Conservation (phyloP, 1,140 invertebrate genomes). For the Drosophila azteca region DNA sequence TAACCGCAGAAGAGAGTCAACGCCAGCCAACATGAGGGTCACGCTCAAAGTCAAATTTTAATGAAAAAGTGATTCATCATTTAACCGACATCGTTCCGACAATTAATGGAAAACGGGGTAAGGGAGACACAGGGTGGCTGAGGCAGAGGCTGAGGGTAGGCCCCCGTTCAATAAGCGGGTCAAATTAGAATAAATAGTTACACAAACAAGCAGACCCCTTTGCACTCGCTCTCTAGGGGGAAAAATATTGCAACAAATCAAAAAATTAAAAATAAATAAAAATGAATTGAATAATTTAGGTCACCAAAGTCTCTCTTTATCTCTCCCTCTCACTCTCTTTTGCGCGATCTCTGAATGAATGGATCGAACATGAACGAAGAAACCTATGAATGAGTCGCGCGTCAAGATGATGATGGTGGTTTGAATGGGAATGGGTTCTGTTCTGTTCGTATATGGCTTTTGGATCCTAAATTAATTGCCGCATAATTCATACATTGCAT, state of each 20-base stretch:
- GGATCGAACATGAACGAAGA: slow-evolving; percentile 23
- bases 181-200: slow-evolving; percentile 83
- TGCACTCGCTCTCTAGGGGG: slow-evolving; percentile 19
- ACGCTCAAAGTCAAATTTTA: slow-evolving; percentile 80
- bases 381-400: slow-evolving; percentile 34
- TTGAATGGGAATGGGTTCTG: slow-evolving; percentile 16
- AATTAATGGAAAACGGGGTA: slow-evolving; percentile 69
- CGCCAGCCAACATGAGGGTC: slow-evolving; percentile 66
- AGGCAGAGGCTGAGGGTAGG: slow-evolving; percentile 10
- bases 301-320: slow-evolving; percentile 53
- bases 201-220: slow-evolving; percentile 79
- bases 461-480: slow-evolving; percentile 67
- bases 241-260: slow-evolving; percentile 78
- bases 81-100: slow-evolving; percentile 66
- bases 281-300: slow-evolving; percentile 83
- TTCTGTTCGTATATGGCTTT: slow-evolving; percentile 31
- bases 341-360: slow-evolving; percentile 8
- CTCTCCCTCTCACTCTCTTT: background rate
- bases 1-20: slow-evolving; percentile 65
- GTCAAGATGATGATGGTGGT: slow-evolving; percentile 34
- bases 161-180: slow-evolving; percentile 72
- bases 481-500: slow-evolving; percentile 72
- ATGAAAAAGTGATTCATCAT: slow-evolving; percentile 83
- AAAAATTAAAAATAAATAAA: slow-evolving; percentile 83
- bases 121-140: slow-evolving; percentile 8